phyloP scores from a whole-genome alignment of 2,888 invertebrate species.

The Podabrus alpinus region DNA sequence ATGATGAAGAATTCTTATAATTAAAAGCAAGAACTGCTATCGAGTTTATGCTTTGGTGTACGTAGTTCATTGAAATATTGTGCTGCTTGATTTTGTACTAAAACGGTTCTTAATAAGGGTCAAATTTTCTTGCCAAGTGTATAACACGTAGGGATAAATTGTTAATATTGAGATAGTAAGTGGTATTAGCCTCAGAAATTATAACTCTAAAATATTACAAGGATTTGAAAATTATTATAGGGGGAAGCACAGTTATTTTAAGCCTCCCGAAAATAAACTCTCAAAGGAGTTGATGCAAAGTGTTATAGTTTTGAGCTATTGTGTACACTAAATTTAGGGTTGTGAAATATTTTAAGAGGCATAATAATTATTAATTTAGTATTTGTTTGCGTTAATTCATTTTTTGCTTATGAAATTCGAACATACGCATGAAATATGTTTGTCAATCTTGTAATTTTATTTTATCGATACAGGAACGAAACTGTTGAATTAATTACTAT shows the following conservation, averaged over 20 bases:
- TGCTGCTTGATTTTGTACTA: background rate
- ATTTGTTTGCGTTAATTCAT: background rate
- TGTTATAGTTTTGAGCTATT: background rate
- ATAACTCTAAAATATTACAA: background rate
- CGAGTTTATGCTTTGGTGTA: background rate
- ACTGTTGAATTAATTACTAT: background rate
- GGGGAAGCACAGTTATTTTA: background rate
- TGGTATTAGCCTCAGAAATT: background rate
- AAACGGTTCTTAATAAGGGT: background rate
- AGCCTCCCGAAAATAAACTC: background rate
- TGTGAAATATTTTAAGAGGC: background rate
- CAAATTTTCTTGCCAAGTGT: background rate
- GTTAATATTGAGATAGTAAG: background rate
- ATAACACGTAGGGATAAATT: background rate
- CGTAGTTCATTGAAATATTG: background rate
- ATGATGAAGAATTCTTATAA: background rate
- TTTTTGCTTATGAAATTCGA: background rate
- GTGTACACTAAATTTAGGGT: background rate
- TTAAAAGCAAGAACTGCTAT: background rate
- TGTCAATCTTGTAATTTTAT: background rate
- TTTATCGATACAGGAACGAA: background rate
- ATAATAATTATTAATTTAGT: background rate
- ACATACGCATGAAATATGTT: too few relatives aligned
- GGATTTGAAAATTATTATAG: background rate
- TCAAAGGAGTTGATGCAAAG: background rate